Base-by-base conservation (phyloP, 2,888 invertebrate genomes). In the Andrena minutula region DNA sequence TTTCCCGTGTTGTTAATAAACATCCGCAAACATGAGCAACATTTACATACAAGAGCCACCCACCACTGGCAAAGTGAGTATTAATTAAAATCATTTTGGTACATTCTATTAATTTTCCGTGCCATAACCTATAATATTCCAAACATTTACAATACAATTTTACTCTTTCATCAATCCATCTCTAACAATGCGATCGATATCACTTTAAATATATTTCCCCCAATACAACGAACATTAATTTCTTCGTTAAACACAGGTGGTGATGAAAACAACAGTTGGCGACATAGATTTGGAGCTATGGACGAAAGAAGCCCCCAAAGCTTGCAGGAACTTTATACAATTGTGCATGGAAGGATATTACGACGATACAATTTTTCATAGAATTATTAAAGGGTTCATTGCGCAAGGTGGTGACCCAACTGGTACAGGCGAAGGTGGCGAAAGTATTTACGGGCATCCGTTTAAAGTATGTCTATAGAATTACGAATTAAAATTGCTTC, bases 241-340 rank as follows among this genome's bases (percentile, higher is more conserved):
- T 26, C 1, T 60, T 69, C 28, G 20, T 35, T 35, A 12, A 23
- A 47, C 83, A 82, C 90, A 99, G 99, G 98, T 99, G 49, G 94
- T 99, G 3, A 92, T 99, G 70, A 97, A 97, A 93, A 99, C 99
- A 2, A 96, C 98, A 53, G 98, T 97, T 0, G 99, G 99, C 5
- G 99, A 99, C 90, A 98, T 99, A 83, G 99, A 99, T 90, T 96
- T 99, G 83, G 99, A 99, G 94, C 94, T 99, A 92, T 99, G 99
- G 99, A 96, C 99, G 0, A 98, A 98, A 92, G 99, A 99, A 95
- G 96, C 98, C 0, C 99, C 99, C 0, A 97, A 98, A 94, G 98
- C 99, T 5, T 97, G 97, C 91, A 95, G 97, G 74, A 99, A 99
- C 94, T 99, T 99, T 92, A 96, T 99, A 68, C 99, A 99, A 93